Evolutionary conservation across 2,888 invertebrate species (phyloP).

Genomic region (Anoplius nigerrimus): DNA sequence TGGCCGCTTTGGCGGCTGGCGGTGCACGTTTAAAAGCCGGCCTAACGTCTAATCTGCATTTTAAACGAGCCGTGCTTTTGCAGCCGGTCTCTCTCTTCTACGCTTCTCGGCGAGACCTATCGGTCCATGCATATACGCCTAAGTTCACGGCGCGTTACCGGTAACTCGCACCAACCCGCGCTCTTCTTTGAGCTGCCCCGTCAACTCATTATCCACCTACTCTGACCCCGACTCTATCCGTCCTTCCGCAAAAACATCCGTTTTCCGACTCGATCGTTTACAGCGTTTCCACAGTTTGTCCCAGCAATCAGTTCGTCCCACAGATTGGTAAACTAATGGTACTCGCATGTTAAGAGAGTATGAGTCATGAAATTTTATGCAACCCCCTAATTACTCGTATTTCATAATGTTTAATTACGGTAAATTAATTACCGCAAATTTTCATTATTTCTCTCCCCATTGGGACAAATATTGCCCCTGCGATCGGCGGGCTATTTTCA

Average conservation of each 20-base stretch:
- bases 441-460: too few species aligned
- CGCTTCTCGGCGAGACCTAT: slow-evolving; percentile 18
- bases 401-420: too few species aligned
- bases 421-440: too few species aligned
- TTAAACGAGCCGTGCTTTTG: slow-evolving; percentile 61
- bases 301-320: background rate
- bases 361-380: too few species aligned
- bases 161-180: too few species aligned
- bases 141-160: slow-evolving; percentile 32
- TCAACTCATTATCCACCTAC: background rate
- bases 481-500: too few species aligned
- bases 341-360: too few species aligned
- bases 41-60: slow-evolving; percentile 66
- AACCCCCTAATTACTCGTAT: too few species aligned
- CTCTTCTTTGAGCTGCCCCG: background rate
- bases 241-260: background rate
- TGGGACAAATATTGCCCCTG: too few species aligned
- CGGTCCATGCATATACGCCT: slow-evolving; percentile 23
- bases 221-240: background rate
- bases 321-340: too few species aligned
- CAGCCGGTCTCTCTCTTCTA: slow-evolving; percentile 4
- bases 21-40: slow-evolving; percentile 50
- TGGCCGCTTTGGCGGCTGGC: slow-evolving; percentile 20
- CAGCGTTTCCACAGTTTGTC: too few species aligned
- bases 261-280: background rate